These are phyloP conservation scores for Xestia rhomboidea DNA, from an alignment of 2,888 invertebrate genomes.

Conservation along the genomic window DNA sequence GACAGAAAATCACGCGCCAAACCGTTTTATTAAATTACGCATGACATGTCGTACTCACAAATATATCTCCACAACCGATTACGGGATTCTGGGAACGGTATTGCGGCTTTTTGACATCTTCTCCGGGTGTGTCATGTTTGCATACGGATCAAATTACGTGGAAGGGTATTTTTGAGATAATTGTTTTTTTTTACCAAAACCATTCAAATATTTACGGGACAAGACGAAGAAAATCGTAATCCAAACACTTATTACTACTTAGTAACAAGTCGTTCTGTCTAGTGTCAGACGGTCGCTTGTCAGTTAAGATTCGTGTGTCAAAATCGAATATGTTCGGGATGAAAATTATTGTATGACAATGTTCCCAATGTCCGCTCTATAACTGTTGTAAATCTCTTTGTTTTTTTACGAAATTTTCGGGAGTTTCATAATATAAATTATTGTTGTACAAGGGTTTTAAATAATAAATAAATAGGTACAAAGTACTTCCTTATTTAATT, in stretches of 20 bases:
- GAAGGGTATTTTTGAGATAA: background rate
- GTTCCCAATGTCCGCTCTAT: too few relatives aligned
- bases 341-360: too few relatives aligned
- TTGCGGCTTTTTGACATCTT: background rate
- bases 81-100: background rate
- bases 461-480: background rate
- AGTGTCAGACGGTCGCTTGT: too few relatives aligned
- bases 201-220: too few relatives aligned
- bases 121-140: slow-evolving; percentile 11
- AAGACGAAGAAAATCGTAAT: too few relatives aligned
- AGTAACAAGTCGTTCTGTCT: too few relatives aligned
- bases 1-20: background rate
- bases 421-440: background rate
- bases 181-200: too few relatives aligned
- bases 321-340: too few relatives aligned
- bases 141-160: slow-evolving; percentile 9
- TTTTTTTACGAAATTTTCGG: background rate
- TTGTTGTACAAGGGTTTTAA: background rate
- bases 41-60: slow-evolving; percentile 3
- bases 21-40: slow-evolving; percentile 12
- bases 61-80: slow-evolving; percentile 23
- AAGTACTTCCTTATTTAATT: background rate
- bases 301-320: too few relatives aligned
- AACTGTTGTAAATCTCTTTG: too few relatives aligned
- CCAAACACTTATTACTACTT: too few relatives aligned